phyloP scores from a whole-genome alignment of 2,797 vertebrate genomes.

The Glossophaga mutica region DNA sequence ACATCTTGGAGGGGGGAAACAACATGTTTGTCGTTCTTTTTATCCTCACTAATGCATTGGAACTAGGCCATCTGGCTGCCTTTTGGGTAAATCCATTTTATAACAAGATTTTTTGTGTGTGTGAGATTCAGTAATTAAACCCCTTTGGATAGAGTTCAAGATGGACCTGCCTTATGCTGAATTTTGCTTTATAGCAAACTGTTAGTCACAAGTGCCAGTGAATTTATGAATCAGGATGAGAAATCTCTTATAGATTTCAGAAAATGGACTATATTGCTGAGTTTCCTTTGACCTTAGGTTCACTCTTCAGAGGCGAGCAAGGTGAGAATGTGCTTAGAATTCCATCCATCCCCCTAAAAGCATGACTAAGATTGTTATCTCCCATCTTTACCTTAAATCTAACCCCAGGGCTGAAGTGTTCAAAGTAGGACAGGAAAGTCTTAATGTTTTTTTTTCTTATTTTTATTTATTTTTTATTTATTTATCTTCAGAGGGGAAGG shows the following conservation, averaged over 20 bases:
- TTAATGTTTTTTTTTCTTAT: no score
- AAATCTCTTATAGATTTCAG: slow-evolving; percentile 20
- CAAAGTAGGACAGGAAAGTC: not conserved
- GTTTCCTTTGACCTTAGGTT: not conserved
- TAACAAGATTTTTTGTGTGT: slow-evolving; percentile 68
- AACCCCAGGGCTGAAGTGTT: not conserved
- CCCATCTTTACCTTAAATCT: not conserved
- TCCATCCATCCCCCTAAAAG: no score
- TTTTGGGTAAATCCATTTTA: slow-evolving; percentile 73
- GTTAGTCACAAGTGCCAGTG: slow-evolving; percentile 69
- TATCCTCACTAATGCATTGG: slow-evolving; percentile 67
- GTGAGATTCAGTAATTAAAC: slow-evolving; percentile 72
- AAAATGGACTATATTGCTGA: not conserved
- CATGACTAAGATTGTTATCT: not conserved
- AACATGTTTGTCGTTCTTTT: slow-evolving; percentile 58
- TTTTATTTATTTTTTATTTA: no score
- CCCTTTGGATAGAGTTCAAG: slow-evolving; percentile 72
- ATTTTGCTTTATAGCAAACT: slow-evolving; percentile 71
- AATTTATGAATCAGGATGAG: slow-evolving; percentile 56
- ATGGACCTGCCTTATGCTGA: slow-evolving; percentile 72
- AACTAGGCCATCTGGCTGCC: slow-evolving; percentile 70
- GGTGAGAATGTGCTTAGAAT: not conserved
- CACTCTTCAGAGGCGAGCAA: not conserved
- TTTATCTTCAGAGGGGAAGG: no score
- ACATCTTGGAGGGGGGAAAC: slow-evolving; percentile 2